These are phyloP conservation scores for Caligus rogercresseyi DNA, from an alignment of 1,140 invertebrate genomes.

Conservation along the genomic window DNA sequence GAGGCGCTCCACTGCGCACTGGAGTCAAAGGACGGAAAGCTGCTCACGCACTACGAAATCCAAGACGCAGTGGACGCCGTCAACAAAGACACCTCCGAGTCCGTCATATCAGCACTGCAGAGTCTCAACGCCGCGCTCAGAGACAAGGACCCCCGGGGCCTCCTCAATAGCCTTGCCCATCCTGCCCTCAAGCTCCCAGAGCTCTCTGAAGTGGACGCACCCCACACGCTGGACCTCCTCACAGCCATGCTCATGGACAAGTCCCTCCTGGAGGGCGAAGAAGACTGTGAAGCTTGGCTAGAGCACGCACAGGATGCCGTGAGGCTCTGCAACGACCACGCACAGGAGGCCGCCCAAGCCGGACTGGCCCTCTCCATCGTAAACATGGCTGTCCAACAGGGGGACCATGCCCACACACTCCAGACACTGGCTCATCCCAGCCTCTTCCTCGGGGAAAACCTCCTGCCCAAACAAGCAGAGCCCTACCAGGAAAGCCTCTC, in stretches of 20 bases:
- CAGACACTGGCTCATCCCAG: neutral
- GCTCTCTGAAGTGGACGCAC: neutral
- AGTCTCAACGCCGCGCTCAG: neutral
- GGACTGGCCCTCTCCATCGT: neutral
- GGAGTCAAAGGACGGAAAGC: slow-evolving; percentile 36
- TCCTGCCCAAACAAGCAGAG: neutral
- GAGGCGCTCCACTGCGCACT: slow-evolving; percentile 33
- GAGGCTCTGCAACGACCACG: neutral
- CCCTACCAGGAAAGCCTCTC: neutral
- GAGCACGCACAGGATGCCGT: neutral
- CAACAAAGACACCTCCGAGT: slow-evolving; percentile 29
- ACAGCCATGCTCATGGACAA: neutral
- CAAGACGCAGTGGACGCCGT: slow-evolving; percentile 47
- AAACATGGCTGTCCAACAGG: slow-evolving; percentile 1
- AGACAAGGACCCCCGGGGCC: neutral
- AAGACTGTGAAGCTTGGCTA: neutral
- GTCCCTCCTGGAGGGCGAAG: neutral
- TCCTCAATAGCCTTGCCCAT: neutral
- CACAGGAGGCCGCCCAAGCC: neutral
- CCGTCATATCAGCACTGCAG: neutral
- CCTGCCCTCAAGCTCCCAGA: neutral
- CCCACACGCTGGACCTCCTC: neutral
- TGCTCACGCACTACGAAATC: slow-evolving; percentile 50
- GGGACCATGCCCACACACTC: neutral
- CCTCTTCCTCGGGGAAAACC: neutral